Base-by-base conservation (phyloP, 2,113 vertebrate genomes). In the Axis porcinus region DNA sequence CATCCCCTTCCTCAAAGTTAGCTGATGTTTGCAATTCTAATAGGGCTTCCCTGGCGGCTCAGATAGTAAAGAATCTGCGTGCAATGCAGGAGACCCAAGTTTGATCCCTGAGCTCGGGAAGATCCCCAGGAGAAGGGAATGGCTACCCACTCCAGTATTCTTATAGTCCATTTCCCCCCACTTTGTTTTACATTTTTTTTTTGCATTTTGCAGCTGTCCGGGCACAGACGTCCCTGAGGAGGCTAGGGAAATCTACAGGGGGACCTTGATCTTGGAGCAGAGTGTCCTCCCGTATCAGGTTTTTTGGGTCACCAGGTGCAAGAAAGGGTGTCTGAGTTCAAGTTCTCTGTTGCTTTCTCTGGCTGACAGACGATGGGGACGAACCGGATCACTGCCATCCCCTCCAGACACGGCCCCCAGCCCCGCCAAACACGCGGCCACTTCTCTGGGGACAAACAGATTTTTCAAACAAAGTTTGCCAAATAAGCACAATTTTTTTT, bases 391-490 rank as follows among this genome's bases (percentile, higher is more conserved):
- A 88, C 88, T 55, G 27, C 25, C 1, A 1, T 40, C 91, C 86
- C 60, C 33, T 45, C 76, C 27, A 40, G 78, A 92, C 91, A 54
- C 36, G 17, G 89, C 85, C 97, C 78, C 57, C 21, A 23, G 55
- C 93, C 60, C 92, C 0, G 1, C 30, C 43, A 70, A 94, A 54
- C 97, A 88, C 95, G 98, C 85, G 67, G 85, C 92, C 93, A 96
- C 90, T 98, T 98, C 97, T 91, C 96, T 98, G 95, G 98, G 95
- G 98, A 98, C 96, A 98, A 98, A 97, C 99, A 99, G 99, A 98
- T 98, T 99, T 98, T 99, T 94, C 98, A 98, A 98, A 98, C 98
- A 98, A 97, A 98, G 96, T 99, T 99, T 98, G 98, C 98, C 98
- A 98, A 99, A 98, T 96, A 98, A 95, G 93, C 98, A 97, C 98